Percentiles rank a stretch among this genome's conserved stretches.
phyloP scores from a whole-genome alignment of 2,888 invertebrate genomes.

The Pandemis heparana region DNA sequence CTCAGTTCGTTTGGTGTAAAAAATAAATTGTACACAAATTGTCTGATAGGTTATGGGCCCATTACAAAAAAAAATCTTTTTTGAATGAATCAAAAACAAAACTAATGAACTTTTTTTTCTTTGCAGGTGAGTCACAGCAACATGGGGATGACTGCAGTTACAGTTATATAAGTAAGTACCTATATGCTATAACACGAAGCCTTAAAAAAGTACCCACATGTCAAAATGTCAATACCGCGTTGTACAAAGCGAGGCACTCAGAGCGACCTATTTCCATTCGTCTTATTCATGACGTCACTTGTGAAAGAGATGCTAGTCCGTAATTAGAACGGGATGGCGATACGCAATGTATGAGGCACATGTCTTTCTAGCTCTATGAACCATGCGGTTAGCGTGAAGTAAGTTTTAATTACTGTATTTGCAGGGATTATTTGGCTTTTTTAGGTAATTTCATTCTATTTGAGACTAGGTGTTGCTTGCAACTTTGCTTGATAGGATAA shows the following conservation, averaged over 20 bases:
- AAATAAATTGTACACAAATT: too few species aligned
- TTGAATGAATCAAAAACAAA: not conserved
- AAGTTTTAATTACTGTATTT: too few species aligned
- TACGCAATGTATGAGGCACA: not conserved
- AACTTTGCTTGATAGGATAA: too few species aligned
- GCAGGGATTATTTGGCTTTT: too few species aligned
- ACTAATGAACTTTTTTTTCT: slow-evolving; percentile 45
- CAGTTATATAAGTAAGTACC: slow-evolving; percentile 84
- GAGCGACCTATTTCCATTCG: slow-evolving; percentile 33
- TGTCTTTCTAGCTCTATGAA: not conserved
- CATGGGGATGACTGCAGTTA: slow-evolving; percentile 84
- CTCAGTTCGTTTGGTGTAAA: too few species aligned
- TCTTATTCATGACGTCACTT: slow-evolving; percentile 25
- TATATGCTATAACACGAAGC: too few species aligned
- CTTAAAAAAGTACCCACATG: not conserved
- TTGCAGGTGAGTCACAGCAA: slow-evolving; percentile 83
- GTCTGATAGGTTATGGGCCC: not conserved
- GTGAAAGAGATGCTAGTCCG: not conserved
- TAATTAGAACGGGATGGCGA: not conserved
- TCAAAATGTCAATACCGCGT: not conserved
- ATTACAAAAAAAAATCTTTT: not conserved
- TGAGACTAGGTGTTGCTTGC: too few species aligned
- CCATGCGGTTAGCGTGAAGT: too few species aligned
- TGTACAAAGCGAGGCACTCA: slow-evolving; percentile 7
- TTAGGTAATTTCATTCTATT: too few species aligned